These are phyloP conservation scores for Drosophila setifemur DNA, from an alignment of 1,140 invertebrate species.

Conservation along the genomic window DNA sequence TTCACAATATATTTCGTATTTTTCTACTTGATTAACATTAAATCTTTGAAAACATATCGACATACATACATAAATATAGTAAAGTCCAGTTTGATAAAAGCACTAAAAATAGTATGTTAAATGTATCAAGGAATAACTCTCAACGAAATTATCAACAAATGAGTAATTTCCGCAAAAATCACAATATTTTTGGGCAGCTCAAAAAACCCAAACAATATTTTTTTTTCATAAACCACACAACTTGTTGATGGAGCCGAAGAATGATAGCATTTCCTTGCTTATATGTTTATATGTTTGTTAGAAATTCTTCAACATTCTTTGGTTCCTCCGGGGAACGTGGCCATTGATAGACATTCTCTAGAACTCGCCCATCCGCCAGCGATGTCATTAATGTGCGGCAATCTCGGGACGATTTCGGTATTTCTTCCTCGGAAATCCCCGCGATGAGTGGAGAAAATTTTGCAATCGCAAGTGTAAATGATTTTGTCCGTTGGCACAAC, in stretches of 20 bases:
- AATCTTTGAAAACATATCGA: no score
- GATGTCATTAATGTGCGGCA: slow-evolving; percentile 66
- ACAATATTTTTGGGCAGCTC: no score
- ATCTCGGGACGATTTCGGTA: slow-evolving; percentile 33
- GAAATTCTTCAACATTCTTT: slow-evolving; percentile 48
- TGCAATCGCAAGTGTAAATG: slow-evolving; percentile 46
- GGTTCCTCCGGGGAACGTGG: slow-evolving; percentile 28
- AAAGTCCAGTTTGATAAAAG: no score
- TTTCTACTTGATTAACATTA: no score
- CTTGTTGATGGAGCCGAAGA: slow-evolving; percentile 33
- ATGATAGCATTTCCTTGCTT: slow-evolving; percentile 6
- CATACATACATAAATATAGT: no score
- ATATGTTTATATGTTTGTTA: slow-evolving; percentile 37
- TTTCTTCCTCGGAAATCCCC: slow-evolving; percentile 47
- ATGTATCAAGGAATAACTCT: no score
- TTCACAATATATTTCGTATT: no score
- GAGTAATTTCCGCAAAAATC: no score
- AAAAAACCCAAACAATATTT: no score
- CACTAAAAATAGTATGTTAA: no score
- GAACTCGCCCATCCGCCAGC: slow-evolving; percentile 52
- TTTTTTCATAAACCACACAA: slow-evolving; percentile 8
- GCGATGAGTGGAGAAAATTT: slow-evolving; percentile 8
- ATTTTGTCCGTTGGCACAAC: slow-evolving; percentile 25
- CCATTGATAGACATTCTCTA: slow-evolving; percentile 70
- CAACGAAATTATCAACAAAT: no score